These are phyloP conservation scores for Darevskia mixta DNA, from an alignment of 2,797 vertebrate genomes.

Conservation along the genomic window DNA sequence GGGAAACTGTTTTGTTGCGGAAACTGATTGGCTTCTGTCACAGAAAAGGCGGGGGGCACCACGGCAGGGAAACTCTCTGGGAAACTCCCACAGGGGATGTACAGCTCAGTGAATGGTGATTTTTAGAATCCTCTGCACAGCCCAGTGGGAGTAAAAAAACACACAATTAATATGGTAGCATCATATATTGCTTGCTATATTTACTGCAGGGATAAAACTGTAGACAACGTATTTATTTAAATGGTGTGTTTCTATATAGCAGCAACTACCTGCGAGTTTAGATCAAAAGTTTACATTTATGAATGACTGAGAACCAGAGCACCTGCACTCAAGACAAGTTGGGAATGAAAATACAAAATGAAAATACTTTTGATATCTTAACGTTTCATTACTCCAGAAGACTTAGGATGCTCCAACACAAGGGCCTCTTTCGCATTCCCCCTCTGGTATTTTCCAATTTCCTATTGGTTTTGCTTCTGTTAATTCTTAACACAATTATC, in stretches of 20 bases:
- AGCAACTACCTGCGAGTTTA: background rate
- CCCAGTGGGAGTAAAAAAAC: background rate
- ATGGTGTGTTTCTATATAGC: background rate
- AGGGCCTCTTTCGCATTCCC: no score
- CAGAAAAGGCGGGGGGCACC: background rate
- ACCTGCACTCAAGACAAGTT: background rate
- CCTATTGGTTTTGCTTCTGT: no score
- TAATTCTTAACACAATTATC: background rate
- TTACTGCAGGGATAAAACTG: background rate
- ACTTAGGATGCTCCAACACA: background rate
- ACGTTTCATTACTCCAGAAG: background rate
- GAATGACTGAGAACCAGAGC: background rate
- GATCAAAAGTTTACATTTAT: background rate
- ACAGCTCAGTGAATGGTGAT: background rate
- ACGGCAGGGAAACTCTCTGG: background rate
- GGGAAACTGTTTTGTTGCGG: background rate
- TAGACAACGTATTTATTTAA: background rate
- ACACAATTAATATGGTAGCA: background rate
- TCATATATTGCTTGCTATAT: background rate
- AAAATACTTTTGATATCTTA: background rate
- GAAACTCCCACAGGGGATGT: constrained; percentile 6
- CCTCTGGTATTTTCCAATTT: background rate
- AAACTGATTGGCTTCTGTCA: background rate
- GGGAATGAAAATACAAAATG: background rate
- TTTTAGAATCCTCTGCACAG: background rate